Evolutionary conservation across 2,888 invertebrate genomes (phyloP), one percentile per base, ranked within the genome.

Genomic region (Sylvicola fuscatus): DNA sequence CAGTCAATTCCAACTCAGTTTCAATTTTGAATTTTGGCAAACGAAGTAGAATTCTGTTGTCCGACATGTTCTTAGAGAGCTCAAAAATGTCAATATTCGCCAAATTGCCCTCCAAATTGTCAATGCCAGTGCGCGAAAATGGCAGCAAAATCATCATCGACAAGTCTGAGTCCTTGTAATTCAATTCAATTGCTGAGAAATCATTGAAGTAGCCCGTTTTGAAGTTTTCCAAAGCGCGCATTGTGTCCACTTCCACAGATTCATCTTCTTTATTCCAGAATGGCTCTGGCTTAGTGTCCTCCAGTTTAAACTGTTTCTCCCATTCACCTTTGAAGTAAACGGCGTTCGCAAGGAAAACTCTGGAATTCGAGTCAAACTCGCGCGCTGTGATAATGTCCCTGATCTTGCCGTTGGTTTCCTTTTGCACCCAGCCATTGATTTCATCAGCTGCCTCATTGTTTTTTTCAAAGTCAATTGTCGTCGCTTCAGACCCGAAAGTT

Each of bases 281-380:
- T 2, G 68, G 65, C 36, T 59, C 62, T 1, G 68, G 60, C 12
- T 40, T 44, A 0, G 87, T 89, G 2, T 45, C 26, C 0, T 48
- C 46, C 0, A 61, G 48, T 15, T 73, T 50, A 48, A 90, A 92
- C 44, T 72, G 63, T 21, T 65, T 51, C 31, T 60, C 53, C 84
- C 87, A 89, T 27, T 66, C 62, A 2, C 78, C 80, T 60, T 86
- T 86, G 58, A 89, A 89, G 52, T 86, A 84, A n/a, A 89, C 68
- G 1, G 86, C 86, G 51, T 86, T 89, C 2, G 84, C 68, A 4
- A 89, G 64, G 3, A 87, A 72, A 38, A 83, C 54, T 35, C 72
- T 63, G 2, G 81, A 80, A 1, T 57, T 48, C 0, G 36, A 34
- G 47, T 59, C 47, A 1, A 84, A 49, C 46, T 64, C 61, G 42